These are phyloP conservation scores for Gymnodraco acuticeps DNA, from an alignment of 2,797 vertebrate species.

Conservation along the genomic window DNA sequence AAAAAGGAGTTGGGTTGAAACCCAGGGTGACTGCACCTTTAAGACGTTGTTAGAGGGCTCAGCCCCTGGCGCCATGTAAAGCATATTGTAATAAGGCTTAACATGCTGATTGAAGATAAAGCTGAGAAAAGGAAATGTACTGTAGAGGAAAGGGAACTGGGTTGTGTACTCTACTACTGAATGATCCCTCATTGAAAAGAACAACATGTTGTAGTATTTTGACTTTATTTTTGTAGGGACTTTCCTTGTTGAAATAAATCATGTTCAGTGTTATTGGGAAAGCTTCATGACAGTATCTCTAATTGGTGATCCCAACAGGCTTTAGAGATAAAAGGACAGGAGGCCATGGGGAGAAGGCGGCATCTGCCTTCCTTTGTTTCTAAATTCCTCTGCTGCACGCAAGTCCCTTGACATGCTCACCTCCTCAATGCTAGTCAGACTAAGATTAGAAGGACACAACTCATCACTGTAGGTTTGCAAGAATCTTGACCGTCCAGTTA, in stretches of 20 bases:
- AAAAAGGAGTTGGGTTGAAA: conserved; percentile 12
- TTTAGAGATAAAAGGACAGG: conserved; percentile 72
- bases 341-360: conserved; percentile 48
- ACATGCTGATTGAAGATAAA: conserved; percentile 80
- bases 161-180: conserved; percentile 69
- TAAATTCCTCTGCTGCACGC: conserved; percentile 80
- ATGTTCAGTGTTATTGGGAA: conserved; percentile 19
- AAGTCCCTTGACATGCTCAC: conserved; percentile 76
- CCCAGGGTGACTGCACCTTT: conserved; percentile 52
- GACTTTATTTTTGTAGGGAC: conserved; percentile 32
- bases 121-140: conserved; percentile 66
- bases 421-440: conserved; percentile 59
- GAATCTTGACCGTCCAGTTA: conserved; percentile 72
- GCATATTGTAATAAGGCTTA: conserved; percentile 77
- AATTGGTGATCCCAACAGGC: conserved; percentile 56
- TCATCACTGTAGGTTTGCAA: conserved; percentile 38
- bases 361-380: conserved; percentile 79
- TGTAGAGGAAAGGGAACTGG: conserved; percentile 66
- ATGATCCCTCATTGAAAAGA: conserved; percentile 61
- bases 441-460: conserved; percentile 67
- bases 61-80: conserved; percentile 75
- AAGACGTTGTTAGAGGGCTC: conserved; percentile 45
- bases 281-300: conserved; percentile 25
- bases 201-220: conserved; percentile 32
- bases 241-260: conserved; percentile 33